These are phyloP conservation scores for Eupelmus urozonus DNA, from an alignment of 2,888 invertebrate species.

Conservation along the genomic window DNA sequence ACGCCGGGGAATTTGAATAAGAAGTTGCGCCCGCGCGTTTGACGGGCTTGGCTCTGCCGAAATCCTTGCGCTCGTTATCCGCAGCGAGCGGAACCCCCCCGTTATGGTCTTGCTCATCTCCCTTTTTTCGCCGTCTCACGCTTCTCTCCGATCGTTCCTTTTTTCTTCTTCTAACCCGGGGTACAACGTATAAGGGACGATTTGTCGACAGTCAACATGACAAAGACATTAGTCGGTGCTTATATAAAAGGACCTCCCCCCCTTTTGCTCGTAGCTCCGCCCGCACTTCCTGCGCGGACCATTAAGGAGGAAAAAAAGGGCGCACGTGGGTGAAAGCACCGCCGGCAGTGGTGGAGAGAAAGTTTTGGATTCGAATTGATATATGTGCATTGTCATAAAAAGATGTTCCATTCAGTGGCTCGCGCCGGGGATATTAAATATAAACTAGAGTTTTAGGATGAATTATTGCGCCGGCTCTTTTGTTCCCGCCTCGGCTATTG, in stretches of 20 bases:
- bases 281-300: conserved; percentile 32
- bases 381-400: neutral
- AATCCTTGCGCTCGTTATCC: conserved; percentile 52
- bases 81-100: neutral
- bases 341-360: neutral
- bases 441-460: too few relatives aligned
- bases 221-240: conserved; percentile 74
- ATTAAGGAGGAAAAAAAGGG: conserved; percentile 24
- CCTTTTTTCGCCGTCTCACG: conserved; percentile 47
- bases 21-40: neutral
- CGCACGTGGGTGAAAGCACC: neutral
- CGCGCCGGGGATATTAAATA: too few relatives aligned
- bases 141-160: conserved; percentile 21
- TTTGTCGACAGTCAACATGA: conserved; percentile 76
- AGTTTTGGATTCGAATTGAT: conserved; percentile 1
- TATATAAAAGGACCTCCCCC: conserved; percentile 19
- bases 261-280: neutral
- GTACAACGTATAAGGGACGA: conserved; percentile 66
- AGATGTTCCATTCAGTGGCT: too few relatives aligned
- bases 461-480: too few relatives aligned
- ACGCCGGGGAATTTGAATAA: conserved; percentile 28
- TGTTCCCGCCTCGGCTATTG: too few relatives aligned
- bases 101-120: conserved; percentile 40
- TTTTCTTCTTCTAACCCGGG: conserved; percentile 20
- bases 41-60: neutral